Base-by-base conservation (phyloP, 2,888 invertebrate genomes). In the Drosophila tanythrix region DNA sequence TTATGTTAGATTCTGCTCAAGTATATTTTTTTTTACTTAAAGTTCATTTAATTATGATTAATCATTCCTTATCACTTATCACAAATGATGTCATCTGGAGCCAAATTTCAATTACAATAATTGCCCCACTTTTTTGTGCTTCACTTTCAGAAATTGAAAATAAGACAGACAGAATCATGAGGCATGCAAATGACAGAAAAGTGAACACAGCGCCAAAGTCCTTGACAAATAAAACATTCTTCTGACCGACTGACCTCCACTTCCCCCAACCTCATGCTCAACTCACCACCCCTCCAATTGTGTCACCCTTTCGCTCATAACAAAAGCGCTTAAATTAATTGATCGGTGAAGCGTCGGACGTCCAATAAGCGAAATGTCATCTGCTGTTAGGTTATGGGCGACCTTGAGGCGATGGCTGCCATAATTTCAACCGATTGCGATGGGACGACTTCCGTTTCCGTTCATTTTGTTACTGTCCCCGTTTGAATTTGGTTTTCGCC, bases 241-340 rank as follows among this genome's bases (percentile, higher is more conserved):
- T 71, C 3, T 66, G 57, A 40, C 72, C 68, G 60, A 18, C 27
- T 55, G 70, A 27, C 36, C 57, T 43, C 67, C 13, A 46, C 4
- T 25, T 25, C 8, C 2, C 13, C 7, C 25, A 46, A 21, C 13
- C 21, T 21, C 13, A 7, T 46, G 13, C 8, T 1, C 8, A 10
- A 4, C 10, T 38, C 15, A 46, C 1, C 46, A n/a, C 21, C 6
- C 38, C 8, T 1, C 7, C n/a, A 46, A 8, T 25, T 36, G 15
- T 27, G 60, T 36, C 40, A 29, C n/a, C 21, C 40, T n/a, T 64
- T 33, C 31, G 40, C 51, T 13, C 43, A 38, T 25, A 68, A 62
- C 58, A 74, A 74, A 76, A 62, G 69, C 70, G 76, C 70, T 88
- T 77, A 74, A 83, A 83, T 88, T 86, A 88, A 86, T 86, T 88